These are phyloP conservation scores for Valencia hispanica DNA, from an alignment of 2,797 vertebrate species.

Conservation along the genomic window DNA sequence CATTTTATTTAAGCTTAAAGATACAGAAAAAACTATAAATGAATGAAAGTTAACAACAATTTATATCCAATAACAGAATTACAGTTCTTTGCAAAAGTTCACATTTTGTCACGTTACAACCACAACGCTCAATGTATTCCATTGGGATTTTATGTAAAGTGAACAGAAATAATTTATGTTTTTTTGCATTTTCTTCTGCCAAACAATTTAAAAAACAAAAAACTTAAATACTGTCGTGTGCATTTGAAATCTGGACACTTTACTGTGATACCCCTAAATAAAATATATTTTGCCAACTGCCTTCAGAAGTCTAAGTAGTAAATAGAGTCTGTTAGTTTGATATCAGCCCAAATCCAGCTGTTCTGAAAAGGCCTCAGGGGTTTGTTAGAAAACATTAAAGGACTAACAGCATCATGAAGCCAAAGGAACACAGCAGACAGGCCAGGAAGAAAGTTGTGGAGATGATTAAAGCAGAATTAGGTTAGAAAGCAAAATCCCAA, in stretches of 20 bases:
- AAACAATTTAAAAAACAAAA: too few relatives aligned
- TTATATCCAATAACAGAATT: neutral
- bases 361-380: too few relatives aligned
- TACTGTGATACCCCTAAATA: neutral
- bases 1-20: slow-evolving; percentile 6
- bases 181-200: too few relatives aligned
- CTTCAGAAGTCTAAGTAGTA: neutral
- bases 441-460: too few relatives aligned
- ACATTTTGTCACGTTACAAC: neutral
- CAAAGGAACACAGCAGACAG: too few relatives aligned
- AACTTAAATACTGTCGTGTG: too few relatives aligned
- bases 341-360: neutral
- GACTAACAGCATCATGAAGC: too few relatives aligned
- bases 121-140: neutral
- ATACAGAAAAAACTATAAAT: neutral
- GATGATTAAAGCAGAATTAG: neutral
- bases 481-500: neutral
- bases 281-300: neutral
- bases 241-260: too few relatives aligned
- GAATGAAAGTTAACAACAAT: neutral
- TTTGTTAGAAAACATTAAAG: too few relatives aligned
- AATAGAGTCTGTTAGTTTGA: neutral
- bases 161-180: too few relatives aligned
- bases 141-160: neutral
- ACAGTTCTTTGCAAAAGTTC: neutral